phyloP scores from a whole-genome alignment of 37 sponge, comb jelly and placozoan genomes.

The Amphimedon queenslandica region DNA sequence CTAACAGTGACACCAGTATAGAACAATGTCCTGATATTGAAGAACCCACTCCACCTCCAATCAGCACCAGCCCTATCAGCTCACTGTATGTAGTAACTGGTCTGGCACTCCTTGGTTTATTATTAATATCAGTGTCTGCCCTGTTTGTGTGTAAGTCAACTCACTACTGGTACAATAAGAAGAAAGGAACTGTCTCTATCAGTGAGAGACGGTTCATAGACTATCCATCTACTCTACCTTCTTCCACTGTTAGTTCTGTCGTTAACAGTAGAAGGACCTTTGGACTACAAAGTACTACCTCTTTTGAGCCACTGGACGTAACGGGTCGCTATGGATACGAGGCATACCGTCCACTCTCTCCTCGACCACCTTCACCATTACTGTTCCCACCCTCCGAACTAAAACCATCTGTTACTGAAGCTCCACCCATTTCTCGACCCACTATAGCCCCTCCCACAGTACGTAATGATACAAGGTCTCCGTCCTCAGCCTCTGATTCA shows the following conservation, averaged over 20 bases:
- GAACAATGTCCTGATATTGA: neutral
- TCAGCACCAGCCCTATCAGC: neutral
- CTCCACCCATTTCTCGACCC: too few relatives aligned
- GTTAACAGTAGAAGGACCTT: neutral
- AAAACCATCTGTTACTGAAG: neutral
- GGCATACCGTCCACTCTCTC: neutral
- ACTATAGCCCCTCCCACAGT: neutral
- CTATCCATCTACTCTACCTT: neutral
- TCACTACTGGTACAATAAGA: neutral
- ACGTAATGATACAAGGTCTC: too few relatives aligned
- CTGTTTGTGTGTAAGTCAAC: neutral
- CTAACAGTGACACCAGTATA: too few relatives aligned
- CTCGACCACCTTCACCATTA: neutral
- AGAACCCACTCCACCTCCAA: neutral
- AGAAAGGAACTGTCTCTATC: neutral
- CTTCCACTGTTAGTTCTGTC: neutral
- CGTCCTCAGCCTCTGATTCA: too few relatives aligned
- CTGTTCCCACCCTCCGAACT: neutral
- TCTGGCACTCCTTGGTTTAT: neutral
- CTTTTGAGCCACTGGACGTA: neutral
- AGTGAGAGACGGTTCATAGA: neutral
- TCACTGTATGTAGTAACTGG: conserved; percentile 2
- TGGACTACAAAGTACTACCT: neutral
- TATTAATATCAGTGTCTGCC: neutral
- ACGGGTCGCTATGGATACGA: neutral